These are phyloP conservation scores for Axinella damicornis DNA, from an alignment of 37 sponge, comb jelly and placozoan species.

Conservation along the genomic window DNA sequence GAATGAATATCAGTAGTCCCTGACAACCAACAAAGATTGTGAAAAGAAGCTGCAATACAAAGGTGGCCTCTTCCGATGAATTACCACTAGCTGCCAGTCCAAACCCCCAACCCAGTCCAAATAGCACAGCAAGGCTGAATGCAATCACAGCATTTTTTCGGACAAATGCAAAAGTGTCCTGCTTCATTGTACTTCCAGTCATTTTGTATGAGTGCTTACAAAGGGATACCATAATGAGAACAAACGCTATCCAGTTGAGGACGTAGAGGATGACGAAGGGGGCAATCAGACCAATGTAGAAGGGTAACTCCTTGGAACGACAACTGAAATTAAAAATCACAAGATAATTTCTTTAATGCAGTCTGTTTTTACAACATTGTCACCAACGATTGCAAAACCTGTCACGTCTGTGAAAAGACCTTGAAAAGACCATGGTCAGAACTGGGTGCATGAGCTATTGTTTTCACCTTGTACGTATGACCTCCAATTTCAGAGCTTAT, in stretches of 20 bases:
- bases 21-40: conserved; percentile 50
- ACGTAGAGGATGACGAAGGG: conserved; percentile 20
- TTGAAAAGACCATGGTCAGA: too few species aligned
- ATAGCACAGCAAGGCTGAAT: conserved; percentile 46
- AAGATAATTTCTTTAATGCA: too few species aligned
- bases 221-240: conserved; percentile 35
- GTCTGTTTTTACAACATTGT: too few species aligned
- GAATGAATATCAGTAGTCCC: conserved; percentile 44
- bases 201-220: neutral
- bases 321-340: conserved; percentile 15
- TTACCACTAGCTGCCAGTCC: conserved; percentile 60
- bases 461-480: too few species aligned
- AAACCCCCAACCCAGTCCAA: conserved; percentile 75
- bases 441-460: too few species aligned
- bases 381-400: too few species aligned
- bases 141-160: conserved; percentile 40
- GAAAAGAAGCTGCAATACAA: conserved; percentile 46
- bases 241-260: conserved; percentile 49
- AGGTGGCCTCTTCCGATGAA: neutral
- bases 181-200: neutral
- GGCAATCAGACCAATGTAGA: conserved; percentile 31
- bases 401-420: too few species aligned
- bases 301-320: conserved; percentile 25
- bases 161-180: neutral
- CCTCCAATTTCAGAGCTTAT: too few species aligned